These are phyloP conservation scores for Brachyhypopomus occidentalis DNA, from an alignment of 2,113 vertebrate genomes.

Conservation along the genomic window DNA sequence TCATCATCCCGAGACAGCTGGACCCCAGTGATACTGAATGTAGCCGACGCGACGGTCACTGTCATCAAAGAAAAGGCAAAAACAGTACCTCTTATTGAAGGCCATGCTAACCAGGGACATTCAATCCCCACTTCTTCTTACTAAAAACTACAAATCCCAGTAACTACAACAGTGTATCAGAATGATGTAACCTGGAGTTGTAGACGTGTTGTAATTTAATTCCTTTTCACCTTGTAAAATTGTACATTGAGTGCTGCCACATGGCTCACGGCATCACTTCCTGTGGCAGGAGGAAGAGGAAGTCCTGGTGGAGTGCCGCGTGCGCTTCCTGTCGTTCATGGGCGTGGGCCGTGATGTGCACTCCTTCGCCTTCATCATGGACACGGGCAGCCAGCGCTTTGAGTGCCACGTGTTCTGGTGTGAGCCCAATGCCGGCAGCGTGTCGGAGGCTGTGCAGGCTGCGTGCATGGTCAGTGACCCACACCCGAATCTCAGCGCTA, in stretches of 20 bases:
- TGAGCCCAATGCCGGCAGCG: constrained; percentile 90
- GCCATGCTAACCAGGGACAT: not conserved
- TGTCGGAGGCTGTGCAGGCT: constrained; percentile 96
- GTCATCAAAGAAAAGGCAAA: constrained; percentile 91
- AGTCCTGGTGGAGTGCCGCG: constrained; percentile 91
- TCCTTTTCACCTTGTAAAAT: too few relatives aligned
- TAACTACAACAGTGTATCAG: too few relatives aligned
- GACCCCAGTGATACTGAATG: constrained; percentile 90
- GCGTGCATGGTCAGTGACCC: constrained; percentile 91
- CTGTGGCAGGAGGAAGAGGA: constrained; percentile 84
- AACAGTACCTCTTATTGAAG: not conserved
- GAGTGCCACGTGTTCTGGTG: constrained; percentile 98
- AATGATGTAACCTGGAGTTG: too few relatives aligned
- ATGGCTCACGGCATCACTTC: not conserved
- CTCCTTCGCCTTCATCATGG: constrained; percentile 97
- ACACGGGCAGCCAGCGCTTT: constrained; percentile 89
- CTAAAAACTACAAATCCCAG: too few relatives aligned
- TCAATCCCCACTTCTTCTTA: too few relatives aligned
- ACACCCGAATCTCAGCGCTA: not conserved
- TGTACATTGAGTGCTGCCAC: not conserved
- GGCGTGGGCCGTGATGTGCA: constrained; percentile 90
- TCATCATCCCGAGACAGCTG: constrained; percentile 86
- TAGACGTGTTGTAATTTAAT: too few relatives aligned
- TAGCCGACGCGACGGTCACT: constrained; percentile 95
- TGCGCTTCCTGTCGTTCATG: constrained; percentile 98